Evolutionary conservation across 37 sponge, comb jelly and placozoan genomes (phyloP), one percentile per base, ranked within the genome.

Genomic region (Tethya wilhelma): DNA sequence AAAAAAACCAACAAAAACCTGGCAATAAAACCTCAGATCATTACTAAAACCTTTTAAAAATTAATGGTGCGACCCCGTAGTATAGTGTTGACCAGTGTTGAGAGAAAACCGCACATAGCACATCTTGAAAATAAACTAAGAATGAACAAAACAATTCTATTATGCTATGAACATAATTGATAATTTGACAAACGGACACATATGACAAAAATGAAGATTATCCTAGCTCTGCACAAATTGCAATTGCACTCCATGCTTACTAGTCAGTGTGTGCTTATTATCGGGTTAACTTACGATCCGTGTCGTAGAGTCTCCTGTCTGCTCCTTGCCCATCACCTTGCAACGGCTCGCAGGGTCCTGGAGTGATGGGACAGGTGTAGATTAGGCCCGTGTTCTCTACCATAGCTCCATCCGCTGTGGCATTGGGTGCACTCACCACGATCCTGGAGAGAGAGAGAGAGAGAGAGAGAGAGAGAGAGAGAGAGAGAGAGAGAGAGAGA

Each of bases 371-470:
- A 40, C 89, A 89, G 1, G 0, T 38, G 59, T 71, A 89, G 41
- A 89, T 49, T 0, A 71, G 79, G 7, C 89, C 89, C 0, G 89
- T 89, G 45, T 38, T 64, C 9, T 19, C 32, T 8, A 49, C 75
- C 39, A 4, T 59, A 25, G 76, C n/a, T 20, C 65, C 53, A 0
- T 2, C 38, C 0, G 74, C 66, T 8, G 38, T 69, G 4, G 53
- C 69, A 7, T 64, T 59, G 34, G 89, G 89, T 19, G 89, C 89
- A 74, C 89, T 83, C 20, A 89, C 89, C 1, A 89, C 39, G 0
- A 89, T 78, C 20, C 89, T 89, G 66, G 22, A 75, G 2, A 22
- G 23, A 62, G 2, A 42, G 22, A 33, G 14, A 46, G 65, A 19
- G 32, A 29, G 28, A n/a, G 65, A 19, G 65, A 23, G 65, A 23